Evolutionary conservation across 2,888 invertebrate species (phyloP).

Genomic region (Bombyx huttoni): DNA sequence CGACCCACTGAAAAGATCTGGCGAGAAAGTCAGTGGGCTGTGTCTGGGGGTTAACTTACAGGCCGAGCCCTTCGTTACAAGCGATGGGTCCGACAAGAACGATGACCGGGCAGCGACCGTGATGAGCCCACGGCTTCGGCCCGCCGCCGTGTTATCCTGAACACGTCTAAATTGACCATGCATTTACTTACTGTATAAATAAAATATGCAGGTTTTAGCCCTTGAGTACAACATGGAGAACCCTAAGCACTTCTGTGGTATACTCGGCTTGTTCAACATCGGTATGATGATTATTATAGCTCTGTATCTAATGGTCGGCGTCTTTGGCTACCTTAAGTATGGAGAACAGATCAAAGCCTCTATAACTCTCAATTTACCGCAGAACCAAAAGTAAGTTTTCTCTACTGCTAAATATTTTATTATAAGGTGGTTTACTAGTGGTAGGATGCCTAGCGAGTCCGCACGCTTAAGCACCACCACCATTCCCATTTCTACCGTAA

Average conservation of each 20-base stretch:
- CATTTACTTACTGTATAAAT: too few species aligned
- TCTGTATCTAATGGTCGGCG: slow-evolving; percentile 84
- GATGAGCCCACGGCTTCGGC: not conserved
- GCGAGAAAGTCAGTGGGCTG: too few species aligned
- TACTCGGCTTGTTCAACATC: slow-evolving; percentile 84
- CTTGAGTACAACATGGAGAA: slow-evolving; percentile 93
- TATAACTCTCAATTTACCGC: slow-evolving; percentile 86
- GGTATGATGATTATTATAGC: slow-evolving; percentile 82
- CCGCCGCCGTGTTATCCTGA: not conserved
- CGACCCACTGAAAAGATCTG: too few species aligned
- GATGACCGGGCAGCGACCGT: too few species aligned
- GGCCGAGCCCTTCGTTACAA: too few species aligned
- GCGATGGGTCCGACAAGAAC: too few species aligned
- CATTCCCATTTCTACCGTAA: too few species aligned
- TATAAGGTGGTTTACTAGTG: too few species aligned
- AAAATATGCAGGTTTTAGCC: slow-evolving; percentile 79
- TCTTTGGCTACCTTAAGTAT: slow-evolving; percentile 90
- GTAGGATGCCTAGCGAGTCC: too few species aligned
- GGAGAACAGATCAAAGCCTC: slow-evolving; percentile 80
- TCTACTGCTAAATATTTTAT: not conserved
- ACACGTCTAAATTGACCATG: not conserved
- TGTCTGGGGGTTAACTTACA: too few species aligned
- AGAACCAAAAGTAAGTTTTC: slow-evolving; percentile 68
- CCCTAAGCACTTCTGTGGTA: slow-evolving; percentile 82
- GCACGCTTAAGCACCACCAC: too few species aligned